Percentiles rank a stretch among this genome's conserved stretches.
Conservation (phyloP, 2,888 invertebrate genomes). For the Callyntrura guangdongensis region DNA sequence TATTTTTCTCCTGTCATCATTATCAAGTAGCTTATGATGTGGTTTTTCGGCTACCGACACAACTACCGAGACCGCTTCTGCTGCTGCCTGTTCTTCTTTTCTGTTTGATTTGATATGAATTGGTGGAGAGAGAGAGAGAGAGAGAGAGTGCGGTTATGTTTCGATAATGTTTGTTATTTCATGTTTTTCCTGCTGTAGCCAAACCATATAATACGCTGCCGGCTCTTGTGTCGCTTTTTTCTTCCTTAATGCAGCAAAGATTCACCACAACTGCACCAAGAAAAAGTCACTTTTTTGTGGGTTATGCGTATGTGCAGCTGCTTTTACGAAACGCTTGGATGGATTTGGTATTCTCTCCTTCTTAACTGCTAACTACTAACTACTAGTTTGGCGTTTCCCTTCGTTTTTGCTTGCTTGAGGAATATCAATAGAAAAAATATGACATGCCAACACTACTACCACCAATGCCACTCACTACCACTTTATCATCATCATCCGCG, state of each 20-base stretch:
- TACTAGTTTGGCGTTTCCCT: conserved; percentile 12
- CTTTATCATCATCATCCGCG: conserved; percentile 36
- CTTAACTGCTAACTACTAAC: no score
- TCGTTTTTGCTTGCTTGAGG: neutral
- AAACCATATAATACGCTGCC: neutral
- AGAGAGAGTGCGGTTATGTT: conserved; percentile 8
- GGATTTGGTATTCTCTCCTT: neutral
- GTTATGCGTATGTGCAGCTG: neutral
- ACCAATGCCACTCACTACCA: neutral
- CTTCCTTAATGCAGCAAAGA: neutral
- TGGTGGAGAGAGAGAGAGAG: neutral
- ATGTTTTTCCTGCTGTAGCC: neutral
- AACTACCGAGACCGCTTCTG: conserved; percentile 61
- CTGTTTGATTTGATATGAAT: conserved; percentile 16
- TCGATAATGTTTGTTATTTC: conserved; percentile 11
- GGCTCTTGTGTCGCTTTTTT: neutral
- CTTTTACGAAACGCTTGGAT: neutral
- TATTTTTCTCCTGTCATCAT: conserved; percentile 61
- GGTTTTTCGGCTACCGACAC: conserved; percentile 68
- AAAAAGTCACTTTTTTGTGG: conserved; percentile 12
- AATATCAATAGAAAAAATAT: conserved; percentile 33
- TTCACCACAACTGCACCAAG: neutral
- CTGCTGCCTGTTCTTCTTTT: conserved; percentile 31
- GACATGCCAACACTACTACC: conserved; percentile 30
- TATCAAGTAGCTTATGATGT: conserved; percentile 73